Conservation (phyloP, 2,888 invertebrate species). For the Protodeltote pygarga region DNA sequence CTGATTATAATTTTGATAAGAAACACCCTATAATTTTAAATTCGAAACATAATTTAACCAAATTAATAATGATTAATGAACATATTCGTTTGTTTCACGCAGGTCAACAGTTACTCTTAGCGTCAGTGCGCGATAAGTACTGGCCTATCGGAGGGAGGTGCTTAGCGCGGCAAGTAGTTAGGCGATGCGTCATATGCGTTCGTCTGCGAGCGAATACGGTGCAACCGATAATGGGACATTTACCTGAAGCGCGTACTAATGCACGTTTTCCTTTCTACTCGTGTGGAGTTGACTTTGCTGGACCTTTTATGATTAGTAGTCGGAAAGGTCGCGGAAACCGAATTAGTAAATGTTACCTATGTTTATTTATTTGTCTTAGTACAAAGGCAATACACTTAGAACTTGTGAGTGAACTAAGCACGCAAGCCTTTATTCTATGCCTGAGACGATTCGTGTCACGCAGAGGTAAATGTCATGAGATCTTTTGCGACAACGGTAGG, state of each 20-base stretch:
- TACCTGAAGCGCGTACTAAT: conserved; percentile 6
- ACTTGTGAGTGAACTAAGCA: conserved; percentile 29
- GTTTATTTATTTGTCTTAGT: conserved; percentile 27
- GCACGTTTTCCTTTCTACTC: conserved; percentile 20
- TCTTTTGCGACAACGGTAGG: conserved; percentile 15
- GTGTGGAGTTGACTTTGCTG: conserved; percentile 29
- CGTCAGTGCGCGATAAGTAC: conserved; percentile 13
- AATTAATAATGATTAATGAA: conserved; percentile 13
- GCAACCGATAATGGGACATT: conserved; percentile 19
- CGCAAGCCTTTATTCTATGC: conserved; percentile 25
- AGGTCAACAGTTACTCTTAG: conserved; percentile 16
- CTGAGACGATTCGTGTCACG: conserved; percentile 29
- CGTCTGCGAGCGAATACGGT: background rate
- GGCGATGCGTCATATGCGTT: conserved; percentile 4
- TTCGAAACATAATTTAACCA: conserved; percentile 23
- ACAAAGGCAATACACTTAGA: conserved; percentile 31
- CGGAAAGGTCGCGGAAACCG: conserved; percentile 31
- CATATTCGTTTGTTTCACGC: conserved; percentile 15
- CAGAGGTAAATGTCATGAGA: conserved; percentile 20
- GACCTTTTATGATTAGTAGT: conserved; percentile 27
- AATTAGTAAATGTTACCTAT: conserved; percentile 28
- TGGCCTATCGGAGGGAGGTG: conserved; percentile 35
- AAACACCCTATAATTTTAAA: conserved; percentile 31
- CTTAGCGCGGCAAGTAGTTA: conserved; percentile 11
- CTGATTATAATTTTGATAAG: conserved; percentile 9